A percentile compares a stretch with the other conserved stretches of the same genome.
phyloP scores from a whole-genome alignment of 2,113 vertebrate species.

The Rhodinocichla rosea region DNA sequence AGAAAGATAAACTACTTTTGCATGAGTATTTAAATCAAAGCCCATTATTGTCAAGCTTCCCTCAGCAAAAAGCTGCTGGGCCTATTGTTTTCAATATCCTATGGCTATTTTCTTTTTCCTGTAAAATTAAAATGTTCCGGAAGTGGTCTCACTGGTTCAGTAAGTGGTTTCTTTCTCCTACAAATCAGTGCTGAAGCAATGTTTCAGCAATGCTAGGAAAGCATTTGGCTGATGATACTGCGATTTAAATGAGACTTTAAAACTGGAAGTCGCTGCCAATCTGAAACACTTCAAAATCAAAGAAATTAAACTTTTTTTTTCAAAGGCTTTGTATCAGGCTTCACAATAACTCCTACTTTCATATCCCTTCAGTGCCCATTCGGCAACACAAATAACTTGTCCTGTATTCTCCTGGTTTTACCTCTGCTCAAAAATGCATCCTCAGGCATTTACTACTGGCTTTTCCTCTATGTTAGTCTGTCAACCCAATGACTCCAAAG shows the following conservation, averaged over 20 bases:
- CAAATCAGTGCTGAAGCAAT: not conserved
- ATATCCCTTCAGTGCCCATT: not conserved
- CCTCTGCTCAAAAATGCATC: not conserved
- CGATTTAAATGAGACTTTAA: not conserved
- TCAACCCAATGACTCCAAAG: not conserved
- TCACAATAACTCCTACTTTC: not conserved
- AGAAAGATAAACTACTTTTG: not conserved
- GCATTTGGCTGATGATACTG: not conserved
- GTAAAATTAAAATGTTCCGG: conserved; percentile 35
- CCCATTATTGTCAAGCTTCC: not conserved
- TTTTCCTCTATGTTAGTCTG: not conserved
- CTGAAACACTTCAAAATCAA: not conserved
- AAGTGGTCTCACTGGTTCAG: not conserved
- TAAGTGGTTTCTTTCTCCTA: not conserved
- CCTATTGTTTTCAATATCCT: conserved; percentile 53
- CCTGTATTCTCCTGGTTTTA: not conserved
- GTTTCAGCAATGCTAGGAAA: not conserved
- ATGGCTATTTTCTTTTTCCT: conserved; percentile 27
- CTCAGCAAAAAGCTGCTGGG: not conserved
- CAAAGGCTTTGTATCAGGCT: not conserved
- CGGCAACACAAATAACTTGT: not conserved
- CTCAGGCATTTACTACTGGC: not conserved
- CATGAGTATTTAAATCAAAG: conserved; percentile 26
- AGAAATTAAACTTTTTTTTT: not conserved
- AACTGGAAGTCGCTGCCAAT: not conserved